Conservation (phyloP, 2,888 invertebrate genomes). For the Ormyrus pomaceus region DNA sequence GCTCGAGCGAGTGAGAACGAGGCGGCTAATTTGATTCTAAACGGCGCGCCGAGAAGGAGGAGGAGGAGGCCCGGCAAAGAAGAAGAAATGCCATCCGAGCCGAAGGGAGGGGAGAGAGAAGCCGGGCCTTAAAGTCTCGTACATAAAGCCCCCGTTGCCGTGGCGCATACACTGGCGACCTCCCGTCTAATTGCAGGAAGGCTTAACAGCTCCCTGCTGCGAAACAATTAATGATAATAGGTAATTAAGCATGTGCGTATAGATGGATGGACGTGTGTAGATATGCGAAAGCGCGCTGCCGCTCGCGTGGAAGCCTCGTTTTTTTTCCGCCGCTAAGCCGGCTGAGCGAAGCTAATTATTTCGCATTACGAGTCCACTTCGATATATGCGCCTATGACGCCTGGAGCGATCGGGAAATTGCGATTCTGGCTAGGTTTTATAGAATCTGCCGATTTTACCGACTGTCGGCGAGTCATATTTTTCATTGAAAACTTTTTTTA, state of each 20-base stretch:
- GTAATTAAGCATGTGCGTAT: slow-evolving; percentile 59
- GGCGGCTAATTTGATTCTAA: slow-evolving; percentile 62
- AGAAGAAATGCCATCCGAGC: not conserved
- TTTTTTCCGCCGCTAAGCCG: slow-evolving; percentile 1
- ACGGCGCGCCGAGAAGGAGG: slow-evolving; percentile 34
- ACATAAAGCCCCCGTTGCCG: slow-evolving; percentile 53
- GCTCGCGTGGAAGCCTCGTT: slow-evolving; percentile 5
- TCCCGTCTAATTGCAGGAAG: slow-evolving; percentile 61
- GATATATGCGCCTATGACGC: too few relatives aligned
- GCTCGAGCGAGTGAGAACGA: slow-evolving; percentile 61
- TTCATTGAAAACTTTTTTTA: too few relatives aligned
- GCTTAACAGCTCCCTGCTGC: slow-evolving; percentile 59
- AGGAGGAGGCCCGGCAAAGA: not conserved
- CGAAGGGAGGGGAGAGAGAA: not conserved
- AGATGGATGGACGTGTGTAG: not conserved
- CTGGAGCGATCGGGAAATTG: too few relatives aligned
- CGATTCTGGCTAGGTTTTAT: too few relatives aligned
- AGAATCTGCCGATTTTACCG: not conserved
- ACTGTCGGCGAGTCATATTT: too few relatives aligned
- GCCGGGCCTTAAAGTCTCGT: too few relatives aligned
- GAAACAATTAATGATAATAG: slow-evolving; percentile 64
- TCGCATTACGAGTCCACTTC: too few relatives aligned
- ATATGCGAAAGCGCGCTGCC: not conserved
- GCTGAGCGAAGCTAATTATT: too few relatives aligned
- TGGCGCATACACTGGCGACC: slow-evolving; percentile 31